Base-by-base conservation (phyloP, 2,113 vertebrate species). In the Pseudorasbora parva region DNA sequence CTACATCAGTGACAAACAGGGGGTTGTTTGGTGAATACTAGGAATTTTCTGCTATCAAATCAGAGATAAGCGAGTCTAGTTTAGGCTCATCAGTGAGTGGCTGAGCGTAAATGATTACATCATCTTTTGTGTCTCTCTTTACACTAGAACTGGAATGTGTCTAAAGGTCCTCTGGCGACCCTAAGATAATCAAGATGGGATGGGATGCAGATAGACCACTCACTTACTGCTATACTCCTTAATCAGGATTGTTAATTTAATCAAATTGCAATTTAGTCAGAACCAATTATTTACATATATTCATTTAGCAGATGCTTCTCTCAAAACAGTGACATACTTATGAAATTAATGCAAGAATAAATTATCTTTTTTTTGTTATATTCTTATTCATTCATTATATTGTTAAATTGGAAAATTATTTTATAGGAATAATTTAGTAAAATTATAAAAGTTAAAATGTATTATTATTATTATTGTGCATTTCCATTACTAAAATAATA, bases 51-150 rank as follows among this genome's bases (percentile, higher is more conserved):
- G 78, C 76, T 47, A 78, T 78, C 76, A 78, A 78, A 51, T 49
- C 60, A 85, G 86, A 88, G 88, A 91, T 93, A 87, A 73, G 57
- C 56, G 69, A 5, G 10, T 37, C 0, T 73, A 14, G 57, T 68
- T 85, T 85, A 62, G 86, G 86, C 59, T 79, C 59, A 79, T 66
- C 59, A 64, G 82, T 88, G 86, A 88, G 83, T 88, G n/a, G 12
- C 57, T 77, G 30, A 77, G 8, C 27, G n/a, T 60, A n/a, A 45
- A 45, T 79, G 59, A 79, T 79, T 64, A 66, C 77, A 79, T 79
- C 77, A 79, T 25, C 37, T 30, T 43, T 23, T 60, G 30, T 78
- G 54, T 60, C n/a, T 49, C 4, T 5, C 5, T 79, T 17, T 79
- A 78, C 2, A 19, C 57, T 47, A 27, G 4, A 45, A 23, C 37